Evolutionary conservation across 2,797 vertebrate species (phyloP), one percentile per base, ranked within the genome.

Genomic region (Siniperca obscura): DNA sequence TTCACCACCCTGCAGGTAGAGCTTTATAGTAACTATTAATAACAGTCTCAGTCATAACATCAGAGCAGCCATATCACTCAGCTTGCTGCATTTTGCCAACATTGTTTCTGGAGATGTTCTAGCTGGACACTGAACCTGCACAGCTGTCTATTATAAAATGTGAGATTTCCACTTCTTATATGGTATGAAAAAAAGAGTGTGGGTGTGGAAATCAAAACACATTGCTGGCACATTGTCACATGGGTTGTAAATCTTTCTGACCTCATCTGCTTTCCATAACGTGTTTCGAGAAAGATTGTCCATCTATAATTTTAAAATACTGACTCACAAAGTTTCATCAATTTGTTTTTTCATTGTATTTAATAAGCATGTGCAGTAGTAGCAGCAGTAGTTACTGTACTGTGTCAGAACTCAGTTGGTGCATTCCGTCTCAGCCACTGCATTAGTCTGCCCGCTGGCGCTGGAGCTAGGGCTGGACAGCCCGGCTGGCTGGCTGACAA

Each of bases 401-500:
- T 60, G 71, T 68, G 71, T 67, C 74, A 56, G 56, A 70, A 57
- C 59, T 52, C 36, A 53, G 48, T 40, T 30, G 17, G 55, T 44
- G 38, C 42, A 30, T 53, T 61, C 38, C 17, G 46, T 69, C 44
- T 50, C 53, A 75, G 42, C 40, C 40, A 9, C 34, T 61, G 46
- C 57, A 59, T 27, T 50, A 13, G 55, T 44, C 25, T 21, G 76
- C 52, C 77, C 9, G 10, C 34, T 34, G 56, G 55, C 1, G 19
- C 81, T 76, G 65, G 52, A 72, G 70, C 30, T 30, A 30, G 30
- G 30, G 30, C 62, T 65, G 81, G 77, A 83, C 76, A 44, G 85
- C 38, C 21, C 46, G 10, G 74, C 80, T 76, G 81, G 83, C 80
- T 40, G 64, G 17, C 86, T 76, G 84, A 86, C 86, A 88, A 85